Percentiles rank a stretch among this genome's conserved stretches.
phyloP scores from a whole-genome alignment of 2,888 invertebrate genomes.

The Alsophila aescularia region DNA sequence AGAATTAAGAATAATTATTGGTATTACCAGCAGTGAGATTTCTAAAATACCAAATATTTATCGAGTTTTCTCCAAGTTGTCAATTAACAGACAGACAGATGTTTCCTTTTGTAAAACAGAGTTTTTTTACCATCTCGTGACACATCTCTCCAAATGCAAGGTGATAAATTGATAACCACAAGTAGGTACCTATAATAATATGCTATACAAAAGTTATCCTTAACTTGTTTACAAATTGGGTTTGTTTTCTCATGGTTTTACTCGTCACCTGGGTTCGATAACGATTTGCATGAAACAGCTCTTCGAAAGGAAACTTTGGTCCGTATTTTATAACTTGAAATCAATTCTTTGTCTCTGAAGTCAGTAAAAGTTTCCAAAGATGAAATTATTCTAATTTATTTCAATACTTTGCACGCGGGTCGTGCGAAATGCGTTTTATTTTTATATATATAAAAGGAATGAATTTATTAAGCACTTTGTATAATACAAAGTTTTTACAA shows the following conservation, averaged over 20 bases:
- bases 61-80: too few relatives aligned
- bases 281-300: slow-evolving; percentile 30
- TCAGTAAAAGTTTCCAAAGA: slow-evolving; percentile 15
- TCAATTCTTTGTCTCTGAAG: slow-evolving; percentile 22
- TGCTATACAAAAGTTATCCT: neutral
- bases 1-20: too few relatives aligned
- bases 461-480: neutral
- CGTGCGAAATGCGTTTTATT: neutral
- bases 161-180: too few relatives aligned
- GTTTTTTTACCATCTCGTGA: too few relatives aligned
- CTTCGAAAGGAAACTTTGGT: slow-evolving; percentile 20
- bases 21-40: too few relatives aligned
- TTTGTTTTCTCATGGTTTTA: neutral
- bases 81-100: too few relatives aligned
- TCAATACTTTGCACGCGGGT: slow-evolving; percentile 16
- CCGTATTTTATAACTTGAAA: slow-evolving; percentile 28
- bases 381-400: slow-evolving; percentile 30
- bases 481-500: neutral
- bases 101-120: too few relatives aligned
- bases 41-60: too few relatives aligned
- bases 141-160: too few relatives aligned
- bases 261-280: slow-evolving; percentile 1
- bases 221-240: neutral
- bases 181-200: neutral
- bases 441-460: neutral